A percentile compares a stretch with the other conserved stretches of the same genome.
These are phyloP conservation scores for Leptobrachium leishanense DNA, from an alignment of 2,113 vertebrate species.

Conservation along the genomic window DNA sequence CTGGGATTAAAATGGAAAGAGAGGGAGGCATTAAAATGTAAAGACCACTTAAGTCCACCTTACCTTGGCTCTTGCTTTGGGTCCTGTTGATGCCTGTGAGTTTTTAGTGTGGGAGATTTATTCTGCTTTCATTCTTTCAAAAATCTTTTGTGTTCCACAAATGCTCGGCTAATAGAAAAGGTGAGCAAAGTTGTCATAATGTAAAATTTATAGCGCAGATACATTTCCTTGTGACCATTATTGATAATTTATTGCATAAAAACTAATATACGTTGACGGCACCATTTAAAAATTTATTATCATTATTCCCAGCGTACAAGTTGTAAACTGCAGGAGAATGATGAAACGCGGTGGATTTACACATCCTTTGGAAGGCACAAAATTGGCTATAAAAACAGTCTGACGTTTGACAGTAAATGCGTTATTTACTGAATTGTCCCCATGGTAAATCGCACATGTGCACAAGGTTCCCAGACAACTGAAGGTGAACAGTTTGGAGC, in stretches of 20 bases:
- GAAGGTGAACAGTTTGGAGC: constrained; percentile 21
- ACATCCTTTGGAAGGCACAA: constrained; percentile 31
- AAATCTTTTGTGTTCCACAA: neutral
- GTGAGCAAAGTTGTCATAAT: neutral
- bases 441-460: constrained; percentile 29
- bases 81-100: too few species aligned
- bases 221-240: neutral
- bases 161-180: neutral
- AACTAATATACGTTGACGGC: constrained; percentile 10
- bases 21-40: too few species aligned
- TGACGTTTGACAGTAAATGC: constrained; percentile 35
- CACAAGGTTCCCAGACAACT: constrained; percentile 6
- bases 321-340: constrained; percentile 17
- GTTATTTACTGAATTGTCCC: constrained; percentile 46
- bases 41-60: too few species aligned
- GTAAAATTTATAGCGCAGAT: constrained; percentile 32
- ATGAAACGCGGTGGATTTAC: constrained; percentile 35
- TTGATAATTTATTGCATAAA: constrained; percentile 19
- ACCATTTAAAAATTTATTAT: constrained; percentile 25
- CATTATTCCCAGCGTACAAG: constrained; percentile 6
- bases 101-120: neutral
- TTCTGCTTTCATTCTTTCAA: too few species aligned
- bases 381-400: constrained; percentile 41
- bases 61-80: too few species aligned
- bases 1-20: too few species aligned